These are phyloP conservation scores for Polietes domitor DNA, from an alignment of 2,888 invertebrate genomes.

Conservation along the genomic window DNA sequence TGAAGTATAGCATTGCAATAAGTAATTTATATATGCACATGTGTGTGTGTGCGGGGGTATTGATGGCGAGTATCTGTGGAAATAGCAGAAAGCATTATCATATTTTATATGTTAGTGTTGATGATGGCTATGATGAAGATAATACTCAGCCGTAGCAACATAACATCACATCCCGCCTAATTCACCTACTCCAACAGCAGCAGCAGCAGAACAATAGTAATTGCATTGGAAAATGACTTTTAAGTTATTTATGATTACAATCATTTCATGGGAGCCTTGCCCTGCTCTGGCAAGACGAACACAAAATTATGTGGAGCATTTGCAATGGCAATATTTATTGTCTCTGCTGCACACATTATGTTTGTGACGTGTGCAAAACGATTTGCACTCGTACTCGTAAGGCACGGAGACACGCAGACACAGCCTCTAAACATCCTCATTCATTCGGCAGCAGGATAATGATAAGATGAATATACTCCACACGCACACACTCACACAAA, in stretches of 20 bases:
- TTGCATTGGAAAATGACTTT: slow-evolving; percentile 63
- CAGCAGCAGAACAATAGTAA: slow-evolving; percentile 34
- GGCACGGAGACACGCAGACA: not conserved
- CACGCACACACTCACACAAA: not conserved
- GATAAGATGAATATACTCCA: slow-evolving; percentile 26
- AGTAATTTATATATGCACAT: not conserved
- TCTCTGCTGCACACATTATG: slow-evolving; percentile 17
- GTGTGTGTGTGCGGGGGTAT: too few relatives aligned
- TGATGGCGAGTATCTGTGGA: not conserved
- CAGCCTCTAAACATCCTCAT: not conserved
- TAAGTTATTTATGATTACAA: slow-evolving; percentile 63
- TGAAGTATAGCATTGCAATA: not conserved
- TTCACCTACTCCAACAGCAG: not conserved
- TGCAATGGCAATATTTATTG: slow-evolving; percentile 34
- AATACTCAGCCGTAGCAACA: not conserved
- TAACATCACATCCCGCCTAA: slow-evolving; percentile 4
- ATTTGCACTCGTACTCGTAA: not conserved
- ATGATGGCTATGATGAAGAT: slow-evolving; percentile 8
- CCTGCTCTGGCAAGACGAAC: not conserved
- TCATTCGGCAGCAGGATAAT: not conserved
- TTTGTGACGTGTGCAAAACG: slow-evolving; percentile 21
- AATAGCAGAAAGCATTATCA: not conserved
- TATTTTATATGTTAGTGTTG: not conserved
- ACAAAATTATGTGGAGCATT: slow-evolving; percentile 25
- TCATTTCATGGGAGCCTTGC: slow-evolving; percentile 49